phyloP scores from a whole-genome alignment of 1,140 invertebrate genomes.

The Diploscapter pachys region DNA sequence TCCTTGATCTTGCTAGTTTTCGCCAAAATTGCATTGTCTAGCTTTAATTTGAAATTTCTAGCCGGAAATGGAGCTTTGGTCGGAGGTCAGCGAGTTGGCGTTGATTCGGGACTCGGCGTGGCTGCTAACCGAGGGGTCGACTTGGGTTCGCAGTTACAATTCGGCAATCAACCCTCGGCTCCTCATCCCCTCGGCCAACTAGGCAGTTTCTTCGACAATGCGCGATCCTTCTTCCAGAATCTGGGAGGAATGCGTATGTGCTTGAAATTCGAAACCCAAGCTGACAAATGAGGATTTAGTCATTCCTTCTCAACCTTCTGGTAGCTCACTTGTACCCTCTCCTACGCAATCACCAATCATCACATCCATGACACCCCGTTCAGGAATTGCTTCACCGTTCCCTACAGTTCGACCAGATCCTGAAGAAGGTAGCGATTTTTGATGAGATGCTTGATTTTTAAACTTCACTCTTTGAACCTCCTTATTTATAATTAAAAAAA shows the following conservation, averaged over 20 bases:
- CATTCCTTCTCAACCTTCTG: no score
- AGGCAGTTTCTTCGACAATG: conserved; percentile 25
- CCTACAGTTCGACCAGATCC: no score
- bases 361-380: no score
- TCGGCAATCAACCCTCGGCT: conserved; percentile 20
- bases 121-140: conserved; percentile 27
- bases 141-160: conserved; percentile 31
- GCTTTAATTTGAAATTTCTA: conserved; percentile 15
- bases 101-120: conserved; percentile 33
- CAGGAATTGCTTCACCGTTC: no score
- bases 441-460: no score
- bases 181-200: conserved; percentile 23
- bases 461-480: no score
- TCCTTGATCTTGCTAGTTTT: neutral
- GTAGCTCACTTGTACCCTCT: no score
- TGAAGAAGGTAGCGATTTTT: no score
- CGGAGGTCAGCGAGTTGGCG: conserved; percentile 29
- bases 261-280: no score
- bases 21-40: neutral
- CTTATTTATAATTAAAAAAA: no score
- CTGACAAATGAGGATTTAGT: no score
- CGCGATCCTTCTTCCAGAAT: conserved; percentile 16
- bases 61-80: conserved; percentile 32
- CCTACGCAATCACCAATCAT: no score
- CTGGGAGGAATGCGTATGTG: neutral